Conservation (phyloP, 2,888 invertebrate species). For the Lasioglossum villosulum region DNA sequence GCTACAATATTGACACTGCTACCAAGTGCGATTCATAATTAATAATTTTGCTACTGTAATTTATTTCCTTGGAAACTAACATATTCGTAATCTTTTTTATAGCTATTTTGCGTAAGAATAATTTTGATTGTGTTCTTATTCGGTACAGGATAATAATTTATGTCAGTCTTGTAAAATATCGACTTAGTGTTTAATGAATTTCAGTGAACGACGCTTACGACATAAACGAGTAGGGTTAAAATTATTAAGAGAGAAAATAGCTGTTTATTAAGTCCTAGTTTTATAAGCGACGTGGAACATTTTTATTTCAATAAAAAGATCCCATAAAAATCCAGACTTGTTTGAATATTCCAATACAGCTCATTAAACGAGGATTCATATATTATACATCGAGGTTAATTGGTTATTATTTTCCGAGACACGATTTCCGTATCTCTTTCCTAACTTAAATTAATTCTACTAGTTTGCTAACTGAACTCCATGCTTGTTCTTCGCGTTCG, state of each 20-base stretch:
- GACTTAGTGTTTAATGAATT: neutral
- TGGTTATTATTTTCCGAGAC: no score
- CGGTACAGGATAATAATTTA: no score
- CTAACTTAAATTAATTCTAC: neutral
- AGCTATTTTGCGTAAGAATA: no score
- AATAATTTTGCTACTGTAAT: no score
- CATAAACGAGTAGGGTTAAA: neutral
- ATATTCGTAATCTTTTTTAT: no score
- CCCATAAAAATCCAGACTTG: neutral
- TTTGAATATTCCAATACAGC: neutral
- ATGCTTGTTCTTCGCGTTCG: neutral
- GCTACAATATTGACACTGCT: no score
- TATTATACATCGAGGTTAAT: neutral
- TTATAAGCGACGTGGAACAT: no score
- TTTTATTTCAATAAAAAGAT: neutral
- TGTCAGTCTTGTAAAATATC: no score
- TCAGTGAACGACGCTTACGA: no score
- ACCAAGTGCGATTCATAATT: neutral
- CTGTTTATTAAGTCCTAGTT: no score
- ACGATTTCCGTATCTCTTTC: neutral
- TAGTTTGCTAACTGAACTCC: neutral
- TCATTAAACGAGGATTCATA: neutral
- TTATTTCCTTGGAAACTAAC: no score
- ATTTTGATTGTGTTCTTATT: no score
- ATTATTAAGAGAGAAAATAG: neutral